These are phyloP conservation scores for Sphenodon punctatus DNA, from an alignment of 2,797 vertebrate species.

Conservation along the genomic window DNA sequence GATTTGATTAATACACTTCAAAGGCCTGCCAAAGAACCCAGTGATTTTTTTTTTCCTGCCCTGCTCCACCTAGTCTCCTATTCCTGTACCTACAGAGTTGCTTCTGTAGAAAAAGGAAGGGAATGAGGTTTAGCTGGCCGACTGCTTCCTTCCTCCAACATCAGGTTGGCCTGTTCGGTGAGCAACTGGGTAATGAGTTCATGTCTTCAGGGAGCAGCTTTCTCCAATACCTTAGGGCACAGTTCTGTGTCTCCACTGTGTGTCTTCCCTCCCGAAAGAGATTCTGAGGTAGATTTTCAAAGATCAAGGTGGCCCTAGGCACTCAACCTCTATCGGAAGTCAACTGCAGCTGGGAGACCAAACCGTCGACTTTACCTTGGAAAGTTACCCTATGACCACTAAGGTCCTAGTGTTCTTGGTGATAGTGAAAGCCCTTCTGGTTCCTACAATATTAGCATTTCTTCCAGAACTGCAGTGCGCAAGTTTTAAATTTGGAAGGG, in stretches of 20 bases:
- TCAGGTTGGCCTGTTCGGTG: accelerated
- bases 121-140: neutral
- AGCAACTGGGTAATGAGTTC: accelerated
- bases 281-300: no score
- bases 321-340: no score
- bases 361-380: no score
- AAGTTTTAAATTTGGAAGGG: neutral
- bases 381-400: no score
- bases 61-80: neutral
- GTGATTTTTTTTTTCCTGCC: neutral
- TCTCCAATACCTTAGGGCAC: accelerated
- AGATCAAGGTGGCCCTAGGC: no score
- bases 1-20: neutral
- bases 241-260: accelerated
- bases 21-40: neutral
- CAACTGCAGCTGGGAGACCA: no score
- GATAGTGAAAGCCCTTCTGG: accelerated
- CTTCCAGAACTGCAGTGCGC: accelerated
- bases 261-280: no score
- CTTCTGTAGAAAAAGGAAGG: neutral
- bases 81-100: neutral
- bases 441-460: neutral
- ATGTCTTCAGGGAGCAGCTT: accelerated
- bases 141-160: neutral
- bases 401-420: neutral